Evolutionary conservation across 2,113 vertebrate species (phyloP).

Genomic region (Paralichthys olivaceus): DNA sequence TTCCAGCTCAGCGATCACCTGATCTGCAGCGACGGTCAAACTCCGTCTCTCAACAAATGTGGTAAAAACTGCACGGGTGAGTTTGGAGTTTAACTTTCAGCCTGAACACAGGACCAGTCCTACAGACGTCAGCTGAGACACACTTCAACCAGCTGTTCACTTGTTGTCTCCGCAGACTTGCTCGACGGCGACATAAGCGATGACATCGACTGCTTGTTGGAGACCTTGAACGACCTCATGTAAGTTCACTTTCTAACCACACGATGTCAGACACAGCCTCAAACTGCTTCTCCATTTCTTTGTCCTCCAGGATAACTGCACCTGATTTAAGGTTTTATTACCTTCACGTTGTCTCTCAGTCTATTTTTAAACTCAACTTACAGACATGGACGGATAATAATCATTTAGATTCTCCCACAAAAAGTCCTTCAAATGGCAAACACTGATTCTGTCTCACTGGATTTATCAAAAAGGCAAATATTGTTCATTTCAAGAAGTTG

Average conservation of each 20-base stretch:
- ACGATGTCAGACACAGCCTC: too few species aligned
- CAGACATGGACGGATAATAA: too few species aligned
- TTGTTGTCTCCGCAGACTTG: slow-evolving; percentile 48
- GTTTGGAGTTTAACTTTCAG: background rate
- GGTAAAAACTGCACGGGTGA: slow-evolving; percentile 57
- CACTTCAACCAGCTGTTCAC: background rate
- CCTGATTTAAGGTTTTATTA: too few species aligned
- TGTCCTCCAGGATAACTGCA: too few species aligned
- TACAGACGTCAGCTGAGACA: background rate
- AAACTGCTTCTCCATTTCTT: too few species aligned
- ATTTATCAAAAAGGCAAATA: too few species aligned
- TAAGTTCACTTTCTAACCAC: slow-evolving; percentile 17
- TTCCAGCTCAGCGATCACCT: slow-evolving; percentile 70
- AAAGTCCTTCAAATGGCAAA: too few species aligned
- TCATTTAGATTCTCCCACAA: too few species aligned
- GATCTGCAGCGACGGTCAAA: slow-evolving; percentile 31
- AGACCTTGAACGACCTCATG: background rate
- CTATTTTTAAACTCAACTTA: background rate
- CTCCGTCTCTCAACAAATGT: slow-evolving; percentile 57
- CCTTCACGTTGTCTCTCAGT: too few species aligned
- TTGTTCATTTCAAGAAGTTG: too few species aligned
- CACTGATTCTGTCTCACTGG: too few species aligned
- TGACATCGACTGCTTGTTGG: slow-evolving; percentile 60
- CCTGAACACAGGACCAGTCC: too few species aligned
- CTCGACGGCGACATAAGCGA: slow-evolving; percentile 63